phyloP scores from a whole-genome alignment of 2,888 invertebrate genomes.

The Sclerodermus sp. region DNA sequence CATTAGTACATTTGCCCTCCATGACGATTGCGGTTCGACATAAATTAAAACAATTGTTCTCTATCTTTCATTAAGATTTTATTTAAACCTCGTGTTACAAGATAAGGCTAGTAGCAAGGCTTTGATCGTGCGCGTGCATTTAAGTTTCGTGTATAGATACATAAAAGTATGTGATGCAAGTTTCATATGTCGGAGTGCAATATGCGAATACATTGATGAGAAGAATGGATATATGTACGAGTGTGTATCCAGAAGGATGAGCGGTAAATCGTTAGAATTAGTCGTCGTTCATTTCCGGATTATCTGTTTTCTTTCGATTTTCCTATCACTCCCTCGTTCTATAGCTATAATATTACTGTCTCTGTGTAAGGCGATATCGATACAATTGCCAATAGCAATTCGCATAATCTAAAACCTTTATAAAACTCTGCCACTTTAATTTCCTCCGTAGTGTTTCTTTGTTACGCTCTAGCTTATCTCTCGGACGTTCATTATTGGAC shows the following conservation, averaged over 20 bases:
- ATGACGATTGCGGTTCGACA: no score
- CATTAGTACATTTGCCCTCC: no score
- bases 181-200: constrained; percentile 16
- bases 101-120: constrained; percentile 48
- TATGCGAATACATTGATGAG: constrained; percentile 8
- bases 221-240: not conserved
- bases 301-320: constrained; percentile 7
- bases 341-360: not conserved
- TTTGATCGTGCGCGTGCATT: constrained; percentile 44
- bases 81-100: constrained; percentile 49
- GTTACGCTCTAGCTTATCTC: constrained; percentile 4
- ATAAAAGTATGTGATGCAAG: constrained; percentile 15
- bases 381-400: not conserved
- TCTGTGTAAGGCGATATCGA: not conserved
- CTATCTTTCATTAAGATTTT: constrained; percentile 29
- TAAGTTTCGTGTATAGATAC: constrained; percentile 22
- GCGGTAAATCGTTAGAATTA: constrained; percentile 1
- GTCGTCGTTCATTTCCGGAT: constrained; percentile 1
- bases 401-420: constrained; percentile 1
- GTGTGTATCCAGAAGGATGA: no score
- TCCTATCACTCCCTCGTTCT: not conserved
- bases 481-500: not conserved
- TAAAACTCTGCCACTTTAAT: not conserved
- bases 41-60: not conserved
- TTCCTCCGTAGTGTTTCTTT: constrained; percentile 3